Evolutionary conservation across 2,113 vertebrate species (phyloP).

Genomic region (Theristicus caerulescens): DNA sequence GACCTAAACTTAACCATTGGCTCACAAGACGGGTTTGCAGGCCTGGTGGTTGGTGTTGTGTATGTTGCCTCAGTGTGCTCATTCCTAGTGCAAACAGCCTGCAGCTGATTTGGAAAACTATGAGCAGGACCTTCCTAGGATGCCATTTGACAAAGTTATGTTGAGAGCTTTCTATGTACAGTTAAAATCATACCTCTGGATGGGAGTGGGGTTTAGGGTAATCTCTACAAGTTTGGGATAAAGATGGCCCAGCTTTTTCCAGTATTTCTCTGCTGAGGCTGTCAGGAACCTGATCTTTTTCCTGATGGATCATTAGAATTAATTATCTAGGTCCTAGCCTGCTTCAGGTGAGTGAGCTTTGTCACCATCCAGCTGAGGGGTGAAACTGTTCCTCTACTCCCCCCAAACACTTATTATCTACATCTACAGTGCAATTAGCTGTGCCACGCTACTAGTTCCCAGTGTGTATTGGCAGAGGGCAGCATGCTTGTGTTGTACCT

Average conservation of each 20-base stretch:
- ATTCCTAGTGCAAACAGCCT: background rate
- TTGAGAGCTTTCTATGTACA: background rate
- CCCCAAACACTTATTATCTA: rapidly evolving
- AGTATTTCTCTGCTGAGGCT: background rate
- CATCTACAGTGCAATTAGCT: too few relatives aligned
- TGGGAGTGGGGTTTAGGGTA: background rate
- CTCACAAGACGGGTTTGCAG: background rate
- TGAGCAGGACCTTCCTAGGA: background rate
- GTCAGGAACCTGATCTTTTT: background rate
- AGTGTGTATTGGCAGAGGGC: background rate
- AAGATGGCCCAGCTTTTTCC: background rate
- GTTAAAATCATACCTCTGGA: background rate
- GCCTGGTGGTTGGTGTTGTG: background rate
- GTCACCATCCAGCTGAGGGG: background rate
- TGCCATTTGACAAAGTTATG: background rate
- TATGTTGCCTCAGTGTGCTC: background rate
- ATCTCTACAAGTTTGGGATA: background rate
- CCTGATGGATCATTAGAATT: background rate
- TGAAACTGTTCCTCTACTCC: background rate
- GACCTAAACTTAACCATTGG: background rate
- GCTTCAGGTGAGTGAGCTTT: background rate
- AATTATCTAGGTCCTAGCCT: background rate
- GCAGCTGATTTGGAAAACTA: background rate
- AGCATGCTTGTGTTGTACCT: rapidly evolving
- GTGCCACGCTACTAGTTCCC: background rate